phyloP scores from a whole-genome alignment of 2,888 invertebrate genomes.

The Agrotis segetum region DNA sequence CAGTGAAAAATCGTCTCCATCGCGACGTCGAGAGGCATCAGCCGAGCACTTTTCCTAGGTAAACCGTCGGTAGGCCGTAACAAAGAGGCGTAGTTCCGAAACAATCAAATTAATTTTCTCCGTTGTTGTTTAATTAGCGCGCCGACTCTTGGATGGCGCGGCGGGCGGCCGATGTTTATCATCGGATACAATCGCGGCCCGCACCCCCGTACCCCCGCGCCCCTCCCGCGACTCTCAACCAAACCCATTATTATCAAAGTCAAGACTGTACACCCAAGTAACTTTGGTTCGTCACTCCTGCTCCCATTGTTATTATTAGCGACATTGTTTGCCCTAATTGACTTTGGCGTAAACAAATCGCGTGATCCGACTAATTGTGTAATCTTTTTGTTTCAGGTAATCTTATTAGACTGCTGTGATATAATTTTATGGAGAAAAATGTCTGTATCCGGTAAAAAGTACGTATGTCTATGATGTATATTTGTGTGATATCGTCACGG shows the following conservation, averaged over 20 bases:
- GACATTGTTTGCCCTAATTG: constrained; percentile 86
- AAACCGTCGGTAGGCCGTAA: constrained; percentile 82
- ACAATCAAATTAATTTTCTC: constrained; percentile 90
- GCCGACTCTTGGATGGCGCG: constrained; percentile 87
- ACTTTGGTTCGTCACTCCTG: constrained; percentile 89
- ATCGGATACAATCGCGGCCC: constrained; percentile 88
- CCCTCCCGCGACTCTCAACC: constrained; percentile 76
- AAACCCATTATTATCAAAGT: constrained; percentile 89
- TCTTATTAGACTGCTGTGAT: constrained; percentile 69
- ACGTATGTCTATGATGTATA: constrained; percentile 47
- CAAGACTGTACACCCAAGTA: constrained; percentile 87
- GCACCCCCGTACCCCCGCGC: constrained; percentile 50
- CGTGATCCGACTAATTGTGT: constrained; percentile 81
- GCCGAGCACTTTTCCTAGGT: constrained; percentile 84
- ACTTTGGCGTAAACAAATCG: constrained; percentile 85
- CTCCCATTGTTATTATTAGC: constrained; percentile 86
- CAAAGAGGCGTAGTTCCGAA: constrained; percentile 88
- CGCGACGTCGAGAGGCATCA: constrained; percentile 74
- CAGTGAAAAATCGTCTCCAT: constrained; percentile 71
- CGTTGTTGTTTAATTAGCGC: constrained; percentile 91
- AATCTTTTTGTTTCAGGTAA: constrained; percentile 89
- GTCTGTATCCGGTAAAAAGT: constrained; percentile 57
- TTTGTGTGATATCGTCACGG: constrained; percentile 43
- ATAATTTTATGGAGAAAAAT: constrained; percentile 63
- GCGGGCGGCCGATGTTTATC: constrained; percentile 89